These are phyloP conservation scores for Hirundo rustica DNA, from an alignment of 2,797 vertebrate genomes.

Conservation along the genomic window DNA sequence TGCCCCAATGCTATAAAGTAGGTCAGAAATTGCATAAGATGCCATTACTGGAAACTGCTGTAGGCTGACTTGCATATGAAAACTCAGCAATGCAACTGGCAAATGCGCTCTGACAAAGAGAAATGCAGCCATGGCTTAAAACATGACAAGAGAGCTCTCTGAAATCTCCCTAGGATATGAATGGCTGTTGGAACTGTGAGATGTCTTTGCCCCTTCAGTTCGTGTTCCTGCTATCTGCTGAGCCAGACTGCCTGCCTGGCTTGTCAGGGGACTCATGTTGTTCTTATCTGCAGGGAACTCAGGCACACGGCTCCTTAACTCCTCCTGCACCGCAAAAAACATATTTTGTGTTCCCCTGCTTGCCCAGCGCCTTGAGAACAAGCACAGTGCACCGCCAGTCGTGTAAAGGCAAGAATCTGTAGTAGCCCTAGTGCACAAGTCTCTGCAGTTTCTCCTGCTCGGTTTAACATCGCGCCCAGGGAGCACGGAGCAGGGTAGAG, in stretches of 20 bases:
- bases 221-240: background rate
- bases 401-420: background rate
- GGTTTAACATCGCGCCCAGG: background rate
- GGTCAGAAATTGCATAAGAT: conserved; percentile 67
- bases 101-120: conserved; percentile 58
- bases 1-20: conserved; percentile 15
- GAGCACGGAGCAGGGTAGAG: background rate
- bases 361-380: background rate
- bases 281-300: background rate
- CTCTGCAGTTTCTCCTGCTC: background rate
- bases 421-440: background rate
- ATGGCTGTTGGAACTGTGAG: background rate
- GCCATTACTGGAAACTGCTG: conserved; percentile 59
- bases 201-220: background rate
- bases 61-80: conserved; percentile 53
- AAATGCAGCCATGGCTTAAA: conserved; percentile 29
- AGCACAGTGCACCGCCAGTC: background rate
- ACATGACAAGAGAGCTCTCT: background rate
- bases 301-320: background rate
- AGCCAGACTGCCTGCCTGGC: conserved; percentile 1
- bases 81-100: conserved; percentile 30
- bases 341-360: background rate
- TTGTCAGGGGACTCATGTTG: background rate
- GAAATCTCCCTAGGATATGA: conserved; percentile 19
- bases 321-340: accelerated